Conservation (phyloP, 2,113 vertebrate genomes). For the Ailuropoda melanoleuca region DNA sequence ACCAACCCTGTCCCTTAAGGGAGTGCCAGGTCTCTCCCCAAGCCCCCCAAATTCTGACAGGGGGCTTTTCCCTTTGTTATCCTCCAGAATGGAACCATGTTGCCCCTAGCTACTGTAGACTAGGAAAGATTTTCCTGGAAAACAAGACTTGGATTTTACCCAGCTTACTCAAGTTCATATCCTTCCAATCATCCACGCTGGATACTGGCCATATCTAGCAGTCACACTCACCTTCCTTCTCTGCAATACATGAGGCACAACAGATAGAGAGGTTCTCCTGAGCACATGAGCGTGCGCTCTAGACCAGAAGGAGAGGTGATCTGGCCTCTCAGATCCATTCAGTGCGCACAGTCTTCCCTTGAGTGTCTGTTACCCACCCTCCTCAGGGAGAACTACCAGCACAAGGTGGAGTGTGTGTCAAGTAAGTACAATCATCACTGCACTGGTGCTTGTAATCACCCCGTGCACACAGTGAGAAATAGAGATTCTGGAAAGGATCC, state of each 20-base stretch:
- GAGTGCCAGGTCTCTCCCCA: not conserved
- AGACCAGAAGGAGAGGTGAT: slow-evolving; percentile 43
- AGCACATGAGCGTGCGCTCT: slow-evolving; percentile 48
- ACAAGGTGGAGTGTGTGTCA: slow-evolving; percentile 45
- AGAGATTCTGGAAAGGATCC: slow-evolving; percentile 80
- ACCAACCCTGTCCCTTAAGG: not conserved
- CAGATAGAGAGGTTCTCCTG: slow-evolving; percentile 22
- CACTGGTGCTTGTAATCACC: slow-evolving; percentile 71
- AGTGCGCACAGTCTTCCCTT: slow-evolving; percentile 44
- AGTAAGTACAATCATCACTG: slow-evolving; percentile 78
- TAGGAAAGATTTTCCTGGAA: not conserved
- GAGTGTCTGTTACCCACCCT: not conserved
- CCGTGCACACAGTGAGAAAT: slow-evolving; percentile 75
- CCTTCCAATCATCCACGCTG: slow-evolving; percentile 42
- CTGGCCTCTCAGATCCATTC: slow-evolving; percentile 57
- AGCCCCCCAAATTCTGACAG: not conserved
- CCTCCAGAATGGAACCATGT: not conserved
- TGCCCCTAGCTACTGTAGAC: not conserved
- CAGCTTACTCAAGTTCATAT: slow-evolving; percentile 49
- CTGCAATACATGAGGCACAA: slow-evolving; percentile 39
- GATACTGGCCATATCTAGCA: not conserved
- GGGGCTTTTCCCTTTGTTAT: not conserved
- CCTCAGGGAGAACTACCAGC: slow-evolving; percentile 69
- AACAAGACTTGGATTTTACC: not conserved
- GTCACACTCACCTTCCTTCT: slow-evolving; percentile 40